Evolutionary conservation across 2,113 vertebrate genomes (phyloP), one percentile per base, ranked within the genome.

Genomic region (Gobio gobio): DNA sequence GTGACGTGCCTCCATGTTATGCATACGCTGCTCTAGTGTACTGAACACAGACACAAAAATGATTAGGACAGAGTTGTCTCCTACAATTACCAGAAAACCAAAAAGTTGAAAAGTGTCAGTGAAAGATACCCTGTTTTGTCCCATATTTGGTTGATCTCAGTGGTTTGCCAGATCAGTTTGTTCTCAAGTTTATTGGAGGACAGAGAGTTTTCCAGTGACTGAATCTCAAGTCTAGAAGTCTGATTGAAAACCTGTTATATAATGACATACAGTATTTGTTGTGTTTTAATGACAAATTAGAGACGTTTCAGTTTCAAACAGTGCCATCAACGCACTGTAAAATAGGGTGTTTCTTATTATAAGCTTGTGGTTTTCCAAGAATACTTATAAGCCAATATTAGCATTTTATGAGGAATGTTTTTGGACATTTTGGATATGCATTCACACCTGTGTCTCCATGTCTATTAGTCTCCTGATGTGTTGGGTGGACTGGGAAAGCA

Each of bases 131-230:
- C 94, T 91, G 96, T 97, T 92, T 95, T 96, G 78, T 97, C 95
- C 20, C 95, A 94, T 64, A 97, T 95, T 90, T 96, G 96, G 78
- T 95, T 84, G 72, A 97, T 96, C 92, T 96, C 95, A 0, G 95
- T 95, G 59, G 94, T 95, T 87, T 97, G 96, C 63, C 95, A 93
- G n/a, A 96, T 91, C 70, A 97, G 89, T 68, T 96, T 94, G 75
- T 96, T 97, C 90, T 97, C 96, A 83, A 97, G 89, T 49, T 96
- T 97, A 90, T 95, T 95, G 0, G 95, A 96, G 81, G 96, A 96
- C 87, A 97, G 80, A 1, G 95, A 96, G 88, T 96, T 96, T 89
- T 97, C 96, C 85, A 97, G 87, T 61, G 96, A 91, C 85, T 97
- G 96, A 89, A 97, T 96, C 93, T 96, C 96, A 79, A 97, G 93